phyloP scores from a whole-genome alignment of 2,113 vertebrate species.

The Girardinichthys multiradiatus region DNA sequence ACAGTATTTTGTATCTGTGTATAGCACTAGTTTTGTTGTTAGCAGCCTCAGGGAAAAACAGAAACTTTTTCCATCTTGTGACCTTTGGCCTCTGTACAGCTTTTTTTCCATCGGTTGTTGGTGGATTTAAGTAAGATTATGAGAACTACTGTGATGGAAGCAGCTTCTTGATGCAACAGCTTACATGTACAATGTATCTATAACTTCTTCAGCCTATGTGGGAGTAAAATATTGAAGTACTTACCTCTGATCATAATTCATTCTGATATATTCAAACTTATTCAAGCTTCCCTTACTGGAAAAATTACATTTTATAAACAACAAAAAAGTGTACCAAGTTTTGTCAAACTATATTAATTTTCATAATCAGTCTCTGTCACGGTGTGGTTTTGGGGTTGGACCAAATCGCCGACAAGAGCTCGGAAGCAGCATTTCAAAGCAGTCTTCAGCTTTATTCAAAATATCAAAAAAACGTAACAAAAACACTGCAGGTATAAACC shows the following conservation, averaged over 20 bases:
- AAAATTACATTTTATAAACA: not conserved
- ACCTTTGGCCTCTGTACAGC: conserved; percentile 46
- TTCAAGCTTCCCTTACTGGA: conserved; percentile 12
- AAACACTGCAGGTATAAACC: too few relatives aligned
- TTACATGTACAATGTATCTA: conserved; percentile 34
- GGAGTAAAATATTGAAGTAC: conserved; percentile 55
- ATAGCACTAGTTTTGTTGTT: conserved; percentile 29
- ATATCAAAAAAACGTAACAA: too few relatives aligned
- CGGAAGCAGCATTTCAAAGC: too few relatives aligned
- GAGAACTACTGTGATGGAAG: conserved; percentile 39
- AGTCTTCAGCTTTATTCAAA: too few relatives aligned
- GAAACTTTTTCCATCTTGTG: conserved; percentile 39
- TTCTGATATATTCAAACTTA: conserved; percentile 29
- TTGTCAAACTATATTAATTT: not conserved
- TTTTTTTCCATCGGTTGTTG: conserved; percentile 32
- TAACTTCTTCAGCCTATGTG: conserved; percentile 47
- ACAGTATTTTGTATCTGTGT: conserved; percentile 4
- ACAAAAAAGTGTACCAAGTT: not conserved
- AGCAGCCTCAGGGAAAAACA: conserved; percentile 43
- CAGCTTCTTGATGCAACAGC: conserved; percentile 38
- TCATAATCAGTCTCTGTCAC: not conserved
- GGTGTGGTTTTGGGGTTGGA: too few relatives aligned
- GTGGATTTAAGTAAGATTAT: conserved; percentile 50
- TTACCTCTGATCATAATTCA: conserved; percentile 48
- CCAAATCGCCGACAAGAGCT: too few relatives aligned